phyloP scores from a whole-genome alignment of 2,888 invertebrate genomes.

The Mayetiola destructor region DNA sequence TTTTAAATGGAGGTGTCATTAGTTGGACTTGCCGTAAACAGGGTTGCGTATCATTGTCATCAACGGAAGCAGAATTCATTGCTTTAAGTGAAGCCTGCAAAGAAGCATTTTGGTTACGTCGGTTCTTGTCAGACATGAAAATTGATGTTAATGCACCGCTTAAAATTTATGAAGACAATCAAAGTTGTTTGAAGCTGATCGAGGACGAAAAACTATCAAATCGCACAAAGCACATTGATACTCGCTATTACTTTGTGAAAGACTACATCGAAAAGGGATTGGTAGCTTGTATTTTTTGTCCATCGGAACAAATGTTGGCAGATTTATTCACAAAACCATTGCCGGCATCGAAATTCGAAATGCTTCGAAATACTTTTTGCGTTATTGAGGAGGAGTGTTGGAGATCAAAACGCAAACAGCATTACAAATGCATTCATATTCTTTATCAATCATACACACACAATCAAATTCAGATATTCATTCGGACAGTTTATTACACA shows the following conservation, averaged over 20 bases:
- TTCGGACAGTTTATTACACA: too few relatives aligned
- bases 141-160: conserved; percentile 19
- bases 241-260: background rate
- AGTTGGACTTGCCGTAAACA: conserved; percentile 25
- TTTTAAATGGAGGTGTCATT: conserved; percentile 19
- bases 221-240: conserved; percentile 20
- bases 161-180: conserved; percentile 22
- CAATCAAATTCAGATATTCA: too few relatives aligned
- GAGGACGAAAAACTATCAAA: conserved; percentile 19
- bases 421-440: too few relatives aligned
- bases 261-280: conserved; percentile 15
- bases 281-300: conserved; percentile 19
- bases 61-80: conserved; percentile 21
- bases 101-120: conserved; percentile 19
- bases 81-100: conserved; percentile 20
- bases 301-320: conserved; percentile 16
- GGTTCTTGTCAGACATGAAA: conserved; percentile 10
- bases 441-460: too few relatives aligned
- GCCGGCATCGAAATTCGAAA: background rate
- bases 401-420: too few relatives aligned
- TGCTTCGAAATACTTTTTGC: background rate
- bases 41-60: conserved; percentile 21
- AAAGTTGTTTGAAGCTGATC: conserved; percentile 22
- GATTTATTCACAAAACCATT: background rate
- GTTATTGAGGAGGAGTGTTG: background rate